These are phyloP conservation scores for Anadara kagoshimensis DNA, from an alignment of 1,140 invertebrate genomes.

Conservation along the genomic window DNA sequence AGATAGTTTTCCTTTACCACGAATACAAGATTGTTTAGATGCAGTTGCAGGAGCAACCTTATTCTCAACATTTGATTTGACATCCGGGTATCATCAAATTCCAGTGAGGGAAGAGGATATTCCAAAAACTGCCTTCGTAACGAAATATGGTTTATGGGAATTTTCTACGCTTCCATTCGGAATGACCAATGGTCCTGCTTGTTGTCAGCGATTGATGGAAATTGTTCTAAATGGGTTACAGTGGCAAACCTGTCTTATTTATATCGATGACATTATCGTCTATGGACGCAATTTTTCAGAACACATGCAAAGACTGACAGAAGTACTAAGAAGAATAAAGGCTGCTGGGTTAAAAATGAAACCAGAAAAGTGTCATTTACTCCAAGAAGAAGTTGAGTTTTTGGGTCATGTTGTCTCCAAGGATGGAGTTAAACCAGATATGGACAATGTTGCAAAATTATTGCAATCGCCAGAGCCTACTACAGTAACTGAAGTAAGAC, in stretches of 20 bases:
- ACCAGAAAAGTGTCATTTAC: slow-evolving; percentile 34
- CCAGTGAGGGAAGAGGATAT: slow-evolving; percentile 31
- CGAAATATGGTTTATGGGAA: slow-evolving; percentile 43
- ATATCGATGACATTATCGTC: slow-evolving; percentile 51
- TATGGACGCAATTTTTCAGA: slow-evolving; percentile 34
- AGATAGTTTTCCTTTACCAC: no score
- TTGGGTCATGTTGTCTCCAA: slow-evolving; percentile 42
- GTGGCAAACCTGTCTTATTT: slow-evolving; percentile 33
- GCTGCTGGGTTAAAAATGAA: slow-evolving; percentile 30
- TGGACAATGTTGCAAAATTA: no score
- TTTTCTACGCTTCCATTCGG: slow-evolving; percentile 43
- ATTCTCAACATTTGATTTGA: no score
- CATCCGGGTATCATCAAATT: no score
- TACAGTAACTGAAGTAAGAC: no score
- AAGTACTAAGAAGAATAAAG: slow-evolving; percentile 28
- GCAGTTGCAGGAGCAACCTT: no score
- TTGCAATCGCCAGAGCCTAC: no score
- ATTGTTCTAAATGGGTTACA: slow-evolving; percentile 29
- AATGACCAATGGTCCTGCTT: no score
- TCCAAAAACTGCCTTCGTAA: slow-evolving; percentile 50
- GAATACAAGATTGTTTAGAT: no score
- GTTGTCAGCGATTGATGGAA: slow-evolving; percentile 41
- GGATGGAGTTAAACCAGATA: slow-evolving; percentile 29
- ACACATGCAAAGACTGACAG: slow-evolving; percentile 16
- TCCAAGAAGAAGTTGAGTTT: slow-evolving; percentile 49